These are phyloP conservation scores for Cephonodes hylas DNA, from an alignment of 2,888 invertebrate species.

Conservation along the genomic window DNA sequence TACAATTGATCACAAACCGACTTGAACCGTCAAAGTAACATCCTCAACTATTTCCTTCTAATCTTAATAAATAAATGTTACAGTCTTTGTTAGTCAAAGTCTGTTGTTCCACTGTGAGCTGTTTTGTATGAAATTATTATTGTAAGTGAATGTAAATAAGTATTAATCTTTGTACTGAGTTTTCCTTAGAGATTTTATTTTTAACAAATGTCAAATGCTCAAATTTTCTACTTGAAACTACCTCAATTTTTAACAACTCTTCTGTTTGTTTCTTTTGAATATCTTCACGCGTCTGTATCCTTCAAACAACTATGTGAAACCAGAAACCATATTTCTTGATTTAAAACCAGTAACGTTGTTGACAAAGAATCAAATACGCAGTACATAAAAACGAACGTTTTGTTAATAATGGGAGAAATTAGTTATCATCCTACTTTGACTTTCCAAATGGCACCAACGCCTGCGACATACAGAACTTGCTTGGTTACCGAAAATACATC, in stretches of 20 bases:
- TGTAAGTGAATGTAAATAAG: neutral
- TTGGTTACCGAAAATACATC: no score
- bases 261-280: neutral
- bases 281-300: neutral
- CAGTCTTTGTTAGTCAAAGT: conserved; percentile 14
- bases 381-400: no score
- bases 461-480: no score
- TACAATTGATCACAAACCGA: neutral
- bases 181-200: conserved; percentile 12
- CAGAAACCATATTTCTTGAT: no score
- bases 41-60: neutral
- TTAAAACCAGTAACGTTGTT: no score
- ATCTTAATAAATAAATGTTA: conserved; percentile 8
- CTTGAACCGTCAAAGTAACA: neutral
- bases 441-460: no score
- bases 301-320: no score
- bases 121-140: conserved; percentile 19
- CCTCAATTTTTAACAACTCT: conserved; percentile 47
- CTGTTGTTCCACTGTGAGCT: conserved; percentile 44
- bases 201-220: conserved; percentile 16
- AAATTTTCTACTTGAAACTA: conserved; percentile 45
- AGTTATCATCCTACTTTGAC: no score
- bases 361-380: no score
- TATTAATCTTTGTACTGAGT: conserved; percentile 10
- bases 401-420: no score